Percentiles rank a stretch among this genome's conserved stretches.
Evolutionary conservation across 2,797 vertebrate genomes (phyloP).

Genomic region (Pachyuromys duprasi): DNA sequence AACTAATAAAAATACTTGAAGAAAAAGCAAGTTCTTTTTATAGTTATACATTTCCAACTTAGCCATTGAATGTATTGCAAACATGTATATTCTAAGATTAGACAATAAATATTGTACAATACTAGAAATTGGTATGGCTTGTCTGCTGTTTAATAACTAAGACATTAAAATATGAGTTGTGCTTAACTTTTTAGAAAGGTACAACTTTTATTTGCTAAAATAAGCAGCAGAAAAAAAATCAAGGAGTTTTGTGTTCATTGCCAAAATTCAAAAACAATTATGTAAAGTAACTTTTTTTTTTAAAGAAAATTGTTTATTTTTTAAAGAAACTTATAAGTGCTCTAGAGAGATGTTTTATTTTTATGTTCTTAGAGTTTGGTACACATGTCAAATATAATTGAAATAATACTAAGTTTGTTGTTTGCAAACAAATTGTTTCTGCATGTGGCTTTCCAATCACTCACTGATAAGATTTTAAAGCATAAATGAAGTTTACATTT

Average conservation of each 20-base stretch:
- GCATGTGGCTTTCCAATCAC: conserved; percentile 70
- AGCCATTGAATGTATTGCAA: not conserved
- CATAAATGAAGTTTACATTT: not conserved
- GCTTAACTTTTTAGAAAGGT: not conserved
- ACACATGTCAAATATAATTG: conserved; percentile 82
- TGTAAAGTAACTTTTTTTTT: conserved; percentile 57
- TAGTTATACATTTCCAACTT: not conserved
- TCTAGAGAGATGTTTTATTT: conserved; percentile 82
- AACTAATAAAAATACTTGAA: not conserved
- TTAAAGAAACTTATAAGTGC: conserved; percentile 79
- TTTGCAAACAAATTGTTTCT: conserved; percentile 81
- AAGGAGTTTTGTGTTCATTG: conserved; percentile 58
- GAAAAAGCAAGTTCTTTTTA: not conserved
- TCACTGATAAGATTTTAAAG: conserved; percentile 71
- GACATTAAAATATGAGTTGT: not conserved
- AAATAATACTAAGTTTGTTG: conserved; percentile 80
- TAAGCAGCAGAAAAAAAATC: conserved; percentile 42
- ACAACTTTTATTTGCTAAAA: conserved; percentile 59
- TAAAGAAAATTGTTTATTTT: conserved; percentile 80
- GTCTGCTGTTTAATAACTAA: not conserved
- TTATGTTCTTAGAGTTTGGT: conserved; percentile 75
- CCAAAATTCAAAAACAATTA: conserved; percentile 83
- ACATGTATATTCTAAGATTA: not conserved
- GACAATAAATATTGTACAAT: not conserved
- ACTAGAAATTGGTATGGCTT: not conserved